These are phyloP conservation scores for Falcaria lacertinaria DNA, from an alignment of 2,888 invertebrate species.

Conservation along the genomic window DNA sequence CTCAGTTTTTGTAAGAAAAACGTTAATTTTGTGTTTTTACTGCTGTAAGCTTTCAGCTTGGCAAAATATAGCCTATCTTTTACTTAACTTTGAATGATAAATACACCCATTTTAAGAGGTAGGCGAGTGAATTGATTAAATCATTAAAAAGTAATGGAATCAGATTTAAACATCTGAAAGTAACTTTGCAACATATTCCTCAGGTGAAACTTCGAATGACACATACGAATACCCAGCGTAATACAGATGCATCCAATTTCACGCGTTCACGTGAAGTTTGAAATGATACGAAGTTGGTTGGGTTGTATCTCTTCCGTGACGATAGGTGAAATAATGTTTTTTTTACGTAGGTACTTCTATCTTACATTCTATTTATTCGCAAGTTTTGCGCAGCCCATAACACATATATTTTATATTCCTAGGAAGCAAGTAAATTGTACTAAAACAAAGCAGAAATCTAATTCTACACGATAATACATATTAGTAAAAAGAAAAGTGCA, in stretches of 20 bases:
- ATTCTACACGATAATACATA: too few species aligned
- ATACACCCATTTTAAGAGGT: too few species aligned
- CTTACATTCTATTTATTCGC: too few species aligned
- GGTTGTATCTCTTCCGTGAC: slow-evolving; percentile 3
- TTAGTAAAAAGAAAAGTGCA: too few species aligned
- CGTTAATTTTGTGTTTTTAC: not conserved
- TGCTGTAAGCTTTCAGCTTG: not conserved
- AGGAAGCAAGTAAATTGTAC: too few species aligned
- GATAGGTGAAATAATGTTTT: slow-evolving; percentile 5
- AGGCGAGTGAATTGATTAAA: too few species aligned
- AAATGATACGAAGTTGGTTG: slow-evolving; percentile 5
- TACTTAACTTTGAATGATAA: too few species aligned
- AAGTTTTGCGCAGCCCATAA: too few species aligned
- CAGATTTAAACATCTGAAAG: not conserved
- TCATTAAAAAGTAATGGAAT: not conserved
- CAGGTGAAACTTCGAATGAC: not conserved
- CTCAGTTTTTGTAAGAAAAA: not conserved
- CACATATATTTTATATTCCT: too few species aligned
- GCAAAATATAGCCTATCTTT: too few species aligned
- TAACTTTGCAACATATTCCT: not conserved
- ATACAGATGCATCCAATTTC: slow-evolving; percentile 19
- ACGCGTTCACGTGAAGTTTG: slow-evolving; percentile 19
- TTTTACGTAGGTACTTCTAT: too few species aligned
- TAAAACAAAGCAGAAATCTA: too few species aligned
- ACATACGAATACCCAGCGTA: not conserved